A percentile compares a stretch with the other conserved stretches of the same genome.
phyloP scores from a whole-genome alignment of 2,797 vertebrate species.

The Rhinella marina region DNA sequence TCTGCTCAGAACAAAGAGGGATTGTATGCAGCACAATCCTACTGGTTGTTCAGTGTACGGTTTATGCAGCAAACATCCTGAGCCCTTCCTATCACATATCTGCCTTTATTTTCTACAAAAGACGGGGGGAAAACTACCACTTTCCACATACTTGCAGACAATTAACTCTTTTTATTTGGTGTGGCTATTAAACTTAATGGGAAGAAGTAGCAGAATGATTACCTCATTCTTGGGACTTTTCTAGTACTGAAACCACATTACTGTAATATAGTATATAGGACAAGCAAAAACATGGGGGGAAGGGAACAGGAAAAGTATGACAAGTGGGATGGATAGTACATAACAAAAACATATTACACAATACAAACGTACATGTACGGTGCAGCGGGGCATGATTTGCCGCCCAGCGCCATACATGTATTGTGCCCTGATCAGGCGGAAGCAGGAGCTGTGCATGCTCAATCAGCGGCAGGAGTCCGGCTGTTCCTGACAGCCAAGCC shows the following conservation, averaged over 20 bases:
- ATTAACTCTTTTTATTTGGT: neutral
- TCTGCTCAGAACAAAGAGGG: neutral
- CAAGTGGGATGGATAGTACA: too few species aligned
- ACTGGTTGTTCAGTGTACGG: neutral
- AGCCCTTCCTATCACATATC: conserved; percentile 23
- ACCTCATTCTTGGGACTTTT: neutral
- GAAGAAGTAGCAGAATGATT: neutral
- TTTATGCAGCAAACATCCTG: neutral
- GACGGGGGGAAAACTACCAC: neutral
- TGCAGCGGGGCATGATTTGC: too few species aligned
- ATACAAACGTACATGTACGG: too few species aligned
- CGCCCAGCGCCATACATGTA: too few species aligned
- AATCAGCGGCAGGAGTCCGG: too few species aligned
- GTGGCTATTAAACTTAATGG: neutral
- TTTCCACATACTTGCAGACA: neutral
- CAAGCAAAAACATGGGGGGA: too few species aligned
- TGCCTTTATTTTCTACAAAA: conserved; percentile 9
- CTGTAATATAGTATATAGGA: too few species aligned
- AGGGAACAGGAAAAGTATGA: too few species aligned
- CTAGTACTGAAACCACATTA: neutral
- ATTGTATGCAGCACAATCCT: conserved; percentile 13
- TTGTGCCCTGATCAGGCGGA: too few species aligned
- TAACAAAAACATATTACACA: too few species aligned
- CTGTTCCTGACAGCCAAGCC: too few species aligned
- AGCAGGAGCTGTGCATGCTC: too few species aligned